These are phyloP conservation scores for Psilopogon haemacephalus DNA, from an alignment of 2,113 vertebrate genomes.

Conservation along the genomic window DNA sequence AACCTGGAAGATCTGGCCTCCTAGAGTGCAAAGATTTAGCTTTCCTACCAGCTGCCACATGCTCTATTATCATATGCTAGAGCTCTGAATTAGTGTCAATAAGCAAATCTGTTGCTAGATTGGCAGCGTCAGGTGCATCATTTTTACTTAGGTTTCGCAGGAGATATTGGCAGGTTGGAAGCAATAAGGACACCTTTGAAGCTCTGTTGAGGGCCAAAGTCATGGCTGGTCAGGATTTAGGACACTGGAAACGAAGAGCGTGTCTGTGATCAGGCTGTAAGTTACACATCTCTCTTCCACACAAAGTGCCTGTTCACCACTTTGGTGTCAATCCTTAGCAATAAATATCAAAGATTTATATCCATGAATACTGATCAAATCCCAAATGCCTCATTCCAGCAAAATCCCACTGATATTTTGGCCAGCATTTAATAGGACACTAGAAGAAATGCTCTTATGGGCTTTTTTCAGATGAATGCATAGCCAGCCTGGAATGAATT, in stretches of 20 bases:
- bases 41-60: neutral
- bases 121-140: neutral
- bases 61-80: neutral
- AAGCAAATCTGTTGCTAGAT: neutral
- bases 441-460: neutral
- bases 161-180: neutral
- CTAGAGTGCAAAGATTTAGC: neutral
- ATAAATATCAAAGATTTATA: neutral
- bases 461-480: neutral
- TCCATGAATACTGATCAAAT: neutral
- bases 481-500: neutral
- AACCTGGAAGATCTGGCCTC: neutral
- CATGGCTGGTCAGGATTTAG: neutral
- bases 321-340: neutral
- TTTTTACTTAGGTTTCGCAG: neutral
- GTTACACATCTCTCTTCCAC: neutral
- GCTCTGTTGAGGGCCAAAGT: neutral
- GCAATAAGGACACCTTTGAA: neutral
- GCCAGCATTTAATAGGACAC: neutral
- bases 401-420: conserved; percentile 35
- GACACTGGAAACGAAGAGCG: neutral
- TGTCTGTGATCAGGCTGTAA: neutral
- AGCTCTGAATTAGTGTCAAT: neutral
- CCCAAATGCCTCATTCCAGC: conserved; percentile 1
- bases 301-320: neutral